Conservation (phyloP, 2,888 invertebrate genomes). For the Agonopterix heracliana region DNA sequence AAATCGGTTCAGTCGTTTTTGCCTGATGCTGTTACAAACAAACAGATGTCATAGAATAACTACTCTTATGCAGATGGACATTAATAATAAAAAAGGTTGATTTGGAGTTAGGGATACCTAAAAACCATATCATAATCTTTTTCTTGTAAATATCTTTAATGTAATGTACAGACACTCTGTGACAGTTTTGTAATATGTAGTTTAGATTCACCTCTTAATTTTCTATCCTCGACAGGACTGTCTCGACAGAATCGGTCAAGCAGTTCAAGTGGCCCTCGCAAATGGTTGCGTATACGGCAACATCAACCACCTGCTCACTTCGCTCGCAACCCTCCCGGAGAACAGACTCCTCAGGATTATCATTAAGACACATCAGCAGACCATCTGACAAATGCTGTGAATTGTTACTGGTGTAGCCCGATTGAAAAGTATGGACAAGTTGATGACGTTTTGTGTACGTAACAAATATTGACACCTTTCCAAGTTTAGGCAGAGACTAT, state of each 20-base stretch:
- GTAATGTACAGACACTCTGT: too few relatives aligned
- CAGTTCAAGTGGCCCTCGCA: conserved; percentile 86
- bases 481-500: too few relatives aligned
- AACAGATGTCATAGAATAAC: too few relatives aligned
- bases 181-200: too few relatives aligned
- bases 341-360: conserved; percentile 80
- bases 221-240: conserved; percentile 58
- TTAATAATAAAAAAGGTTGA: too few relatives aligned
- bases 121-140: too few relatives aligned
- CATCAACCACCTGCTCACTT: conserved; percentile 79
- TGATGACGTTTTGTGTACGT: not conserved
- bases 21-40: too few relatives aligned
- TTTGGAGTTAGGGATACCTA: too few relatives aligned
- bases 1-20: too few relatives aligned
- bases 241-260: conserved; percentile 88
- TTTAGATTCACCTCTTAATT: too few relatives aligned
- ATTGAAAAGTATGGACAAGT: not conserved
- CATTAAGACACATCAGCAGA: conserved; percentile 76
- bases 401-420: not conserved
- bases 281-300: conserved; percentile 89
- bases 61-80: too few relatives aligned
- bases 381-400: conserved; percentile 39
- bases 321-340: conserved; percentile 78
- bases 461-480: not conserved
- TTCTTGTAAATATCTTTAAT: too few relatives aligned